Base-by-base conservation (phyloP, 2,113 vertebrate species). In the Scatophagus argus region DNA sequence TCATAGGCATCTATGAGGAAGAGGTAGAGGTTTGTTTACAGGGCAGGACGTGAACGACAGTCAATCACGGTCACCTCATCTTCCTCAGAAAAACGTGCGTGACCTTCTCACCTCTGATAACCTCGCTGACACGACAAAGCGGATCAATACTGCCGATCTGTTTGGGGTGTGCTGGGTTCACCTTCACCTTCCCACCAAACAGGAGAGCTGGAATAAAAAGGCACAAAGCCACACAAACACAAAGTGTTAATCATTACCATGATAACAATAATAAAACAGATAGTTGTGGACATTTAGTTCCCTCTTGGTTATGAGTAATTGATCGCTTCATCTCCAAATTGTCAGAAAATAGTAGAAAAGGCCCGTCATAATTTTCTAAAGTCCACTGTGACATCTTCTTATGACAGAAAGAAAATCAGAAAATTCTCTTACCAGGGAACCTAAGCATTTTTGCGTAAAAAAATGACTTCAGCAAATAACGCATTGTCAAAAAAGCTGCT, bases 131-230 rank as follows among this genome's bases (percentile, higher is more conserved):
- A 10, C 87, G 82, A 87, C 98, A 98, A 92, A 93, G 62, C 82
- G 97, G 98, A 90, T 99, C 97, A 19, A 99, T 99, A 85, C 98
- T 97, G 91, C 98, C 98, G 29, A 99, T 99, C 81, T 99, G 97
- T 91, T 99, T 99, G 68, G 96, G 97, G 85, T 98, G 97, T 62
- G 98, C 96, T 47, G 97, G 96, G 87, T 98, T 99, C 84, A 94
- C 94, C 87, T 94, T 94, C 54, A 94, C 93, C 84, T 97, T 97
- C 74, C 97, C 97, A 82, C 97, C 97, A 77, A 99, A 99, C 39
- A 99, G 92, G 71, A 99, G 94, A 17, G 96, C 98, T 99, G 90
- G 27, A 82, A 49, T 0, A 32, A 46, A 56, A 67, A 71, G 43
- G 75, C 19, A 41, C 4, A n/a, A n/a, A n/a, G n/a, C n/a, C n/a